Evolutionary conservation across 2,888 invertebrate species (phyloP).

Genomic region (Erebia epiphron): DNA sequence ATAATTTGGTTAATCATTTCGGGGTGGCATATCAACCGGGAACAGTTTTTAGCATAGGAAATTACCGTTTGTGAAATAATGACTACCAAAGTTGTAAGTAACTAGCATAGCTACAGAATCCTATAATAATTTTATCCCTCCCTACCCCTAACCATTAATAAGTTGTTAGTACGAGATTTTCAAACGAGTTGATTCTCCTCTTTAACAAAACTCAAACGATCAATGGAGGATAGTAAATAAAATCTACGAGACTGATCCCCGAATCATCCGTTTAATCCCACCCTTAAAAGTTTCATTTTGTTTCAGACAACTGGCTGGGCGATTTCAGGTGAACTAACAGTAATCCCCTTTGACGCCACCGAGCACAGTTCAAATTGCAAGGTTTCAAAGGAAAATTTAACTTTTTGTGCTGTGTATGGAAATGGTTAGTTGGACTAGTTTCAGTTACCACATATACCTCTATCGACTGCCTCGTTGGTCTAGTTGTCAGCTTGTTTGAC

Average conservation of each 20-base stretch:
- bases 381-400: constrained; percentile 46
- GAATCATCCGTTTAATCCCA: constrained; percentile 1
- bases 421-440: constrained; percentile 49
- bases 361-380: constrained; percentile 46
- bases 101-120: too few species aligned
- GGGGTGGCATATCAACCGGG: too few species aligned
- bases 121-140: too few species aligned
- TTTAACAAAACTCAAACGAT: not conserved
- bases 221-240: not conserved
- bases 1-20: too few species aligned
- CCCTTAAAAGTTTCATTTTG: constrained; percentile 17
- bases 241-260: not conserved
- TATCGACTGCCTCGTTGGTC: too few species aligned
- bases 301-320: constrained; percentile 71
- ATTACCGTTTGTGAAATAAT: too few species aligned
- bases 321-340: constrained; percentile 53
- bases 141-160: too few species aligned
- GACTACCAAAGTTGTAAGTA: too few species aligned
- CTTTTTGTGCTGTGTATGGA: constrained; percentile 63
- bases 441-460: not conserved
- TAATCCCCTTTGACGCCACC: constrained; percentile 55
- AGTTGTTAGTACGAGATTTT: not conserved
- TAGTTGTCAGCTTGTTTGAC: too few species aligned
- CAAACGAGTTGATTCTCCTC: not conserved
- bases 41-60: too few species aligned